phyloP scores from a whole-genome alignment of 2,113 vertebrate species.

The Suricata suricatta region DNA sequence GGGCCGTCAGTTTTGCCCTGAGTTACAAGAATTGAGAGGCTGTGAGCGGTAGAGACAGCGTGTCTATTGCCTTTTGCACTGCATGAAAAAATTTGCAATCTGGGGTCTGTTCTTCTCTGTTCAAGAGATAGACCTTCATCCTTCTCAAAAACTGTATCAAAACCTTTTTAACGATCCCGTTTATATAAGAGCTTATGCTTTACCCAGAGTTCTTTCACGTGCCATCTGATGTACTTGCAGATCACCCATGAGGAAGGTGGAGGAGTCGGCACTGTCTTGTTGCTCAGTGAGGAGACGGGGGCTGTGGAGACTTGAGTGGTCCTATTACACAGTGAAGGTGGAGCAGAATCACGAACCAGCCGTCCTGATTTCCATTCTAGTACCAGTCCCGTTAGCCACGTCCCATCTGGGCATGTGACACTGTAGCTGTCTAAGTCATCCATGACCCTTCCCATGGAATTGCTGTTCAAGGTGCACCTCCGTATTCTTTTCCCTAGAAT shows the following conservation, averaged over 20 bases:
- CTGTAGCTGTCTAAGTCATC: neutral
- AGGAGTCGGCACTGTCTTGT: neutral
- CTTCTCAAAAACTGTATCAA: neutral
- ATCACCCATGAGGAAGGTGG: neutral
- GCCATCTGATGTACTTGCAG: neutral
- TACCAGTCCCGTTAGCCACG: neutral
- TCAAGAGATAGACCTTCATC: neutral
- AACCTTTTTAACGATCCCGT: neutral
- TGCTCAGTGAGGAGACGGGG: neutral
- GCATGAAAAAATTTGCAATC: neutral
- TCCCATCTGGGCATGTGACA: neutral
- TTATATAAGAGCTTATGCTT: neutral
- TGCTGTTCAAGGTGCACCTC: neutral
- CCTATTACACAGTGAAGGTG: neutral
- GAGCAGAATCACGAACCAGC: neutral
- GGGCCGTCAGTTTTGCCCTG: neutral
- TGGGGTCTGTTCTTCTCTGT: neutral
- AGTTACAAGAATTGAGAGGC: neutral
- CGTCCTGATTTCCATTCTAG: neutral
- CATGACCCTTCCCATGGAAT: neutral
- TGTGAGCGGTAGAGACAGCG: too few species aligned
- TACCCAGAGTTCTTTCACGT: neutral
- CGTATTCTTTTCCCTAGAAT: neutral
- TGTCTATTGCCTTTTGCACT: neutral
- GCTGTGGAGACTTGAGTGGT: accelerated